phyloP scores from a whole-genome alignment of 2,888 invertebrate genomes.

The Lycaena phlaeas region DNA sequence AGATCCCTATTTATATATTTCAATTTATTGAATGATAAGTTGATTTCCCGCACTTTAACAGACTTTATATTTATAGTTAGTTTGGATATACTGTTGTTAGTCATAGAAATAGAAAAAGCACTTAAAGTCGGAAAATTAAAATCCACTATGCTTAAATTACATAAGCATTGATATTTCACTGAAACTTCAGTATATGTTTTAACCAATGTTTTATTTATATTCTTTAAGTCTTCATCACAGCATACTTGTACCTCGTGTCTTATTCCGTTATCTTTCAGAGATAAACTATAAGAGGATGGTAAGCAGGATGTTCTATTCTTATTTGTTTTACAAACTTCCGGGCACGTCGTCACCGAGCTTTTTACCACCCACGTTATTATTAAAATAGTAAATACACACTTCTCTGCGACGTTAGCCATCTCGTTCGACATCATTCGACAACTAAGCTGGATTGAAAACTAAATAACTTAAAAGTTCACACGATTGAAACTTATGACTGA shows the following conservation, averaged over 20 bases:
- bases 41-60: conserved; percentile 66
- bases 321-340: conserved; percentile 40
- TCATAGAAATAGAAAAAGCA: conserved; percentile 40
- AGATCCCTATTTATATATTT: conserved; percentile 60
- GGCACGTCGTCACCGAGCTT: conserved; percentile 42
- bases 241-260: conserved; percentile 36
- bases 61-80: conserved; percentile 41
- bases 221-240: conserved; percentile 37
- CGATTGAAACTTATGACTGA: conserved; percentile 34
- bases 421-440: conserved; percentile 26
- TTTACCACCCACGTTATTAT: conserved; percentile 47
- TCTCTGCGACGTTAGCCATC: conserved; percentile 51
- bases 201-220: conserved; percentile 31
- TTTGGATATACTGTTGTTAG: conserved; percentile 42
- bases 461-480: conserved; percentile 41
- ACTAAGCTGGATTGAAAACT: conserved; percentile 55
- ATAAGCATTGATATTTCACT: conserved; percentile 32
- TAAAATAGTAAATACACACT: conserved; percentile 46
- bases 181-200: conserved; percentile 43
- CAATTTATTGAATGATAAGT: conserved; percentile 75
- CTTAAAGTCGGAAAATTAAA: conserved; percentile 41
- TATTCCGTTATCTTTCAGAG: conserved; percentile 41
- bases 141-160: conserved; percentile 39
- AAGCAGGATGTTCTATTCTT: conserved; percentile 36
- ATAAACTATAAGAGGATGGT: conserved; percentile 49